A percentile compares a stretch with the other conserved stretches of the same genome.
Evolutionary conservation across 2,113 vertebrate genomes (phyloP).

Genomic region (Cyprinodon variegatus): DNA sequence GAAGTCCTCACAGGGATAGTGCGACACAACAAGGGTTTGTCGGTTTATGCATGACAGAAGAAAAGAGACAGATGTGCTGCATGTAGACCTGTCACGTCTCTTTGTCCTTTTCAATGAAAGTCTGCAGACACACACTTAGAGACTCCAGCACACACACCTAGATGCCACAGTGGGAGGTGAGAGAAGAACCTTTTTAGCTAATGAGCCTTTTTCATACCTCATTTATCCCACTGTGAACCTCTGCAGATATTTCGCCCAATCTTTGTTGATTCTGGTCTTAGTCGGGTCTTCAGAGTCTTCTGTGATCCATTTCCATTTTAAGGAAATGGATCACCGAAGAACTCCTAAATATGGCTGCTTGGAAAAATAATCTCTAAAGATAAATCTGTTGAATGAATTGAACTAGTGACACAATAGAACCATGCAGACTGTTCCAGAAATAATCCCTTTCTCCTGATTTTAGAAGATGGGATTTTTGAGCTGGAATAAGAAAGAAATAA

Average conservation of each 20-base stretch:
- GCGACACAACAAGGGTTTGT: too few relatives aligned
- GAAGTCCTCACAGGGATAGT: too few relatives aligned
- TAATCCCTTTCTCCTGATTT: too few relatives aligned
- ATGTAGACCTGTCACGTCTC: conserved; percentile 58
- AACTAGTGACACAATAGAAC: too few relatives aligned
- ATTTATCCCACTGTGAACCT: conserved; percentile 10
- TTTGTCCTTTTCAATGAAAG: conserved; percentile 63
- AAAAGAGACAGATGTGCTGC: conserved; percentile 44
- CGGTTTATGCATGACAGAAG: conserved; percentile 4
- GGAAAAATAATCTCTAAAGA: too few relatives aligned
- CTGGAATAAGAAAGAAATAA: too few relatives aligned
- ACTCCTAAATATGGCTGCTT: too few relatives aligned
- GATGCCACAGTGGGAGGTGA: conserved; percentile 45
- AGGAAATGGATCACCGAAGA: not conserved
- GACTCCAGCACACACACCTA: conserved; percentile 19
- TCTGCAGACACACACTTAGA: conserved; percentile 17
- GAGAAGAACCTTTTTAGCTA: conserved; percentile 53
- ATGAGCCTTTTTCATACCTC: conserved; percentile 48
- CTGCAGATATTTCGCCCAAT: not conserved
- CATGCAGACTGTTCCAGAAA: too few relatives aligned
- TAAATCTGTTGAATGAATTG: too few relatives aligned
- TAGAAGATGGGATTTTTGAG: too few relatives aligned
- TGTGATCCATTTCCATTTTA: not conserved
- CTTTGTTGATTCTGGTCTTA: not conserved
- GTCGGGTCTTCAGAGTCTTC: not conserved